These are phyloP conservation scores for Neomorphus geoffroyi DNA, from an alignment of 2,797 vertebrate species.

Conservation along the genomic window DNA sequence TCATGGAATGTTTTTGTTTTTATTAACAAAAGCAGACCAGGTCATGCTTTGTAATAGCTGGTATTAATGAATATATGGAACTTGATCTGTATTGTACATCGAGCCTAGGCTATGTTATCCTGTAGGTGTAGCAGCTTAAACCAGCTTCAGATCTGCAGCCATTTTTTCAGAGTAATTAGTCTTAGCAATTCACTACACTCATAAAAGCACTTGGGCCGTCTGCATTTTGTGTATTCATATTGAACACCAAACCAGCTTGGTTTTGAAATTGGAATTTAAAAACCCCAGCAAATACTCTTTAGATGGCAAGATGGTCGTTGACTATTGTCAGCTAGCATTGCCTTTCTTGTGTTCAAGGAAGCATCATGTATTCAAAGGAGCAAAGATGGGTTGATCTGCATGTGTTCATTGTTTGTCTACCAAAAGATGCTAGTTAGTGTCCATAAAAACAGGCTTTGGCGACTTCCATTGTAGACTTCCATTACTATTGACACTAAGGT, in stretches of 20 bases:
- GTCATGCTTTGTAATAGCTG: neutral
- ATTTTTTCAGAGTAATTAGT: conserved; percentile 4
- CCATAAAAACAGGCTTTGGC: neutral
- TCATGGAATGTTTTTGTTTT: neutral
- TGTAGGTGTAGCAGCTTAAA: neutral
- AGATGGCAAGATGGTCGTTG: neutral
- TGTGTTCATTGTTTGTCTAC: neutral
- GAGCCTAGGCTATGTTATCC: neutral
- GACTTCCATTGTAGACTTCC: neutral
- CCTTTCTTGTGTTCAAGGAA: neutral
- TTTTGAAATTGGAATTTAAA: neutral
- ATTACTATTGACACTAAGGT: rapidly evolving
- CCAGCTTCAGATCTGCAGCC: neutral
- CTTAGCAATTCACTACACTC: neutral
- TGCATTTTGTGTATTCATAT: neutral
- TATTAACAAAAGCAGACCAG: neutral
- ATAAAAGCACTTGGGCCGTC: neutral
- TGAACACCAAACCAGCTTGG: neutral
- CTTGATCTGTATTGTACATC: neutral
- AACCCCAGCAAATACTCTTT: neutral
- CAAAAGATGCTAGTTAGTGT: neutral
- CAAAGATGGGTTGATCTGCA: neutral
- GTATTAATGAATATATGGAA: neutral
- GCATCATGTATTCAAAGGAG: neutral
- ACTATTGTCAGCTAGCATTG: neutral